Conservation (phyloP, 2,888 invertebrate species). For the Andrena minutula region DNA sequence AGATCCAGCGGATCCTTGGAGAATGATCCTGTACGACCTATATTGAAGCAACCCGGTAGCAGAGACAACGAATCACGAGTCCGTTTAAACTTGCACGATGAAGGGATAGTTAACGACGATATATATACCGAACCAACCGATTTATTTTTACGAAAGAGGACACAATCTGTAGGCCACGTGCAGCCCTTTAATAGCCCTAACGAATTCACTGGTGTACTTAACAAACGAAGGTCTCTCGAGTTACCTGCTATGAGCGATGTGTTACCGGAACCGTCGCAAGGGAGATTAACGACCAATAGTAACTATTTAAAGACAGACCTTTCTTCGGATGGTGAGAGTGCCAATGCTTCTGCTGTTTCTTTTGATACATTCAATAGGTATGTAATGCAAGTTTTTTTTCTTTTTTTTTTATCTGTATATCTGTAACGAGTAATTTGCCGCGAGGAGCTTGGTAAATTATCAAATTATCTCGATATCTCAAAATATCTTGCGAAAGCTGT, state of each 20-base stretch:
- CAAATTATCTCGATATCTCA: not conserved
- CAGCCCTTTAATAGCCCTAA: slow-evolving; percentile 69
- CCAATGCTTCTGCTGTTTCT: slow-evolving; percentile 41
- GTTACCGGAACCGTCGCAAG: slow-evolving; percentile 50
- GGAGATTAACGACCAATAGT: slow-evolving; percentile 38
- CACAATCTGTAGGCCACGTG: slow-evolving; percentile 81
- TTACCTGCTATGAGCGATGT: slow-evolving; percentile 66
- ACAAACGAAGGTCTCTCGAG: slow-evolving; percentile 73
- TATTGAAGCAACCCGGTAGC: slow-evolving; percentile 87
- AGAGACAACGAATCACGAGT: slow-evolving; percentile 88
- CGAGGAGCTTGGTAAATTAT: not conserved
- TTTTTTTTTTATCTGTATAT: too few species aligned
- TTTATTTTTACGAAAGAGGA: slow-evolving; percentile 78
- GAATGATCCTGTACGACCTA: slow-evolving; percentile 87
- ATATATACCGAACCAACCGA: slow-evolving; percentile 85
- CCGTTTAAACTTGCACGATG: slow-evolving; percentile 88
- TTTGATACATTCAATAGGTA: slow-evolving; percentile 60
- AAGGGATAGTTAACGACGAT: slow-evolving; percentile 83
- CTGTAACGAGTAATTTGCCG: slow-evolving; percentile 8
- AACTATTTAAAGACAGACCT: slow-evolving; percentile 50
- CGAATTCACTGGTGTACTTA: slow-evolving; percentile 67
- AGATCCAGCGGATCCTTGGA: slow-evolving; percentile 87
- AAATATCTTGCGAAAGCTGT: not conserved
- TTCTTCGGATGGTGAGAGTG: slow-evolving; percentile 35
- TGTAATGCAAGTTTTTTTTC: slow-evolving; percentile 28